Percentiles rank a stretch among this genome's conserved stretches.
Evolutionary conservation across 1,140 invertebrate genomes (phyloP).

Genomic region (Pygmarrhopalites habei): DNA sequence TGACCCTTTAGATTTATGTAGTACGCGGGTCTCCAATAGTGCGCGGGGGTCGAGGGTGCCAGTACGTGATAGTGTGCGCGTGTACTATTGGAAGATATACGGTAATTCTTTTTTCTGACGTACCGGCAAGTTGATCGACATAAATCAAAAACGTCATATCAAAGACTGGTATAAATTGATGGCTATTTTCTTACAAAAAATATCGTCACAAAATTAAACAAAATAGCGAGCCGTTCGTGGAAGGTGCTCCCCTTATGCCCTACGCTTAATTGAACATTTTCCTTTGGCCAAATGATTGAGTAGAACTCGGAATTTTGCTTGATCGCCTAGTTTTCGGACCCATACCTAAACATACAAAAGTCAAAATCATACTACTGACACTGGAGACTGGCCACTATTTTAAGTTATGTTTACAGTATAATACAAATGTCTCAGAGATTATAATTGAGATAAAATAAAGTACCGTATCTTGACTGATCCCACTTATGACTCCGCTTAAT

Average conservation of each 20-base stretch:
- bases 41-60: no score
- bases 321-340: constrained; percentile 76
- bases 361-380: constrained; percentile 5
- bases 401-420: neutral
- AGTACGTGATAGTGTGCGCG: no score
- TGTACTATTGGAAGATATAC: no score
- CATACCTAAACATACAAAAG: constrained; percentile 64
- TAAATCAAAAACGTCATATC: no score
- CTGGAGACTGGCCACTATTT: no score
- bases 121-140: no score
- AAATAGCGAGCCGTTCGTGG: neutral
- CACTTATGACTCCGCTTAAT: constrained; percentile 77
- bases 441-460: constrained; percentile 40
- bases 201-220: neutral
- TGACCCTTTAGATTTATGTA: no score
- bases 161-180: no score
- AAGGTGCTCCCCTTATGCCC: constrained; percentile 55
- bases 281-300: constrained; percentile 75
- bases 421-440: neutral
- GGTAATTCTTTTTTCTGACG: no score
- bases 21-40: no score
- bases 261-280: constrained; percentile 76
- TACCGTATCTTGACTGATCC: constrained; percentile 80
- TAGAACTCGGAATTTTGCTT: constrained; percentile 72
- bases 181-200: no score